Conservation (phyloP, 1,140 invertebrate genomes). For the Heliconius nattereri region DNA sequence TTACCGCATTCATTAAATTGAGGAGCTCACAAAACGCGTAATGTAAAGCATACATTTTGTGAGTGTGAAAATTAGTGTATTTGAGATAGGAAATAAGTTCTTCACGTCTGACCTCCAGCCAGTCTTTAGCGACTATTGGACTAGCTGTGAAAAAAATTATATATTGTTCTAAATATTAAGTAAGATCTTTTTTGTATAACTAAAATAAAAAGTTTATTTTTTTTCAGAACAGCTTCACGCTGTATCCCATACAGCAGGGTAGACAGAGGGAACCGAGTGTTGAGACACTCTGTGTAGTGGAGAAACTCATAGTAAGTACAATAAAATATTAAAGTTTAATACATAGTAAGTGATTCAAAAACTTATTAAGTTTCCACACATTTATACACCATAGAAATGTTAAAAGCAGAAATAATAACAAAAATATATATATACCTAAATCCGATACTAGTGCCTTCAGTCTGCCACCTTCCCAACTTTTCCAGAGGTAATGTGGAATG, state of each 20-base stretch:
- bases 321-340: no score
- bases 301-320: no score
- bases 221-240: no score
- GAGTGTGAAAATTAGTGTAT: slow-evolving; percentile 81
- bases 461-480: slow-evolving; percentile 86
- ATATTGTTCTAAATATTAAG: no score
- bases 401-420: no score
- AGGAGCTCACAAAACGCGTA: slow-evolving; percentile 88
- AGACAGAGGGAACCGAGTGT: no score
- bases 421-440: slow-evolving; percentile 48
- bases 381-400: no score
- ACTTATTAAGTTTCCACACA: neutral
- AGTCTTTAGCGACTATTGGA: slow-evolving; percentile 81
- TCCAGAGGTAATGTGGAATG: slow-evolving; percentile 89
- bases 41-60: slow-evolving; percentile 86
- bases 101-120: slow-evolving; percentile 79
- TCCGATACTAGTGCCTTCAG: slow-evolving; percentile 67
- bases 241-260: no score
- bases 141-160: slow-evolving; percentile 50
- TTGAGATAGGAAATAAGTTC: slow-evolving; percentile 81
- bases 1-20: slow-evolving; percentile 86
- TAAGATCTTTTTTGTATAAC: no score
- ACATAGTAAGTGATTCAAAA: neutral
- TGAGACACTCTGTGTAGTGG: no score
- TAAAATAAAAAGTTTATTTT: no score